phyloP scores from a whole-genome alignment of 2,797 vertebrate species.

The Sebastes taczanowskii region DNA sequence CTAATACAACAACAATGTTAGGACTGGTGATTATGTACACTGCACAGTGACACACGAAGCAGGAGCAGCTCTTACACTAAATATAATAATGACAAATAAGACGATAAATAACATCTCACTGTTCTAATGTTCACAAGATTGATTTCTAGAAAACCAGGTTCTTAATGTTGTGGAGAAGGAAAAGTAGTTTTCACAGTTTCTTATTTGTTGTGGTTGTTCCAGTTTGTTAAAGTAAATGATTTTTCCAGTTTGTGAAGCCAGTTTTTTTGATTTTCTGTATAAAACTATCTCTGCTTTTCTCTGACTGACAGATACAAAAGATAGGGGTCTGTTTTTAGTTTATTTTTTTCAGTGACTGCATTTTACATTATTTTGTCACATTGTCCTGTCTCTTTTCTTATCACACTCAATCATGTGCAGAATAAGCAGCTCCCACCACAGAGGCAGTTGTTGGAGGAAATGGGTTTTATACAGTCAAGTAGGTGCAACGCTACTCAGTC shows the following conservation, averaged over 20 bases:
- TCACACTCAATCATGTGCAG: slow-evolving; percentile 40
- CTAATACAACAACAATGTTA: too few relatives aligned
- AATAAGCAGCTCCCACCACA: slow-evolving; percentile 10
- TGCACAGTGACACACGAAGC: too few relatives aligned
- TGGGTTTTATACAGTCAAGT: not conserved
- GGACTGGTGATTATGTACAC: too few relatives aligned
- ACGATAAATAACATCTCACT: too few relatives aligned
- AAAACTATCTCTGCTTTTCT: not conserved
- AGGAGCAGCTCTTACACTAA: too few relatives aligned
- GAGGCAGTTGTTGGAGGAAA: slow-evolving; percentile 9
- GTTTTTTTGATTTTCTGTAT: not conserved
- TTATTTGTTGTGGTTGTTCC: too few relatives aligned
- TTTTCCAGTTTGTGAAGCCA: not conserved
- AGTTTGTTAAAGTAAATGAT: not conserved
- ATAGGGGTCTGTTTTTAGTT: not conserved
- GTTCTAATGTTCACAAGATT: too few relatives aligned
- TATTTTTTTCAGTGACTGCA: not conserved
- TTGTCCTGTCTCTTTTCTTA: slow-evolving; percentile 33
- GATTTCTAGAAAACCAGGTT: too few relatives aligned
- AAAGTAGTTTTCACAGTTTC: too few relatives aligned
- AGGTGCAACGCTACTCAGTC: not conserved
- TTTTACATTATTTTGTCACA: slow-evolving; percentile 37
- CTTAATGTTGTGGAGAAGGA: too few relatives aligned
- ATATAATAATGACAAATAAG: too few relatives aligned
- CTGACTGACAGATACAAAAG: not conserved